Evolutionary conservation across 2,797 vertebrate species (phyloP).

Genomic region (Antennarius maculatus): DNA sequence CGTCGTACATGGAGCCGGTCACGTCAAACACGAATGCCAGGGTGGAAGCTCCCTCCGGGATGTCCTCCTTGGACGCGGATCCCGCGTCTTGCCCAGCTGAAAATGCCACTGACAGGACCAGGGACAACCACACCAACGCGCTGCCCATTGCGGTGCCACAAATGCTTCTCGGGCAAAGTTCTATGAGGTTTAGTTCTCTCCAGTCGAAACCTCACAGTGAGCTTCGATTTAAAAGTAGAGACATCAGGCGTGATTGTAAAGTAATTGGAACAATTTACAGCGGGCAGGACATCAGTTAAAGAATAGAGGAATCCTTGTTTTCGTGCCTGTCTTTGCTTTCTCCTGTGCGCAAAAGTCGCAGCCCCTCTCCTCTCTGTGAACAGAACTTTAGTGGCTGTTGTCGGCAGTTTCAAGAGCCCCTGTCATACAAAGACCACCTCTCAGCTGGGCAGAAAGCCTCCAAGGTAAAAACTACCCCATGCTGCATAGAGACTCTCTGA

Average conservation of each 20-base stretch:
- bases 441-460: slow-evolving; percentile 55
- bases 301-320: neutral
- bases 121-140: slow-evolving; percentile 54
- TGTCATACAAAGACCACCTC: slow-evolving; percentile 74
- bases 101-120: slow-evolving; percentile 68
- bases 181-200: slow-evolving; percentile 17
- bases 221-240: slow-evolving; percentile 40
- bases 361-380: slow-evolving; percentile 27
- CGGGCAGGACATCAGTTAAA: slow-evolving; percentile 10
- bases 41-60: slow-evolving; percentile 94
- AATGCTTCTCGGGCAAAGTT: slow-evolving; percentile 31
- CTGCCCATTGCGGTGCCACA: slow-evolving; percentile 68
- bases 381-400: slow-evolving; percentile 16
- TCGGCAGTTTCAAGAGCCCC: slow-evolving; percentile 60
- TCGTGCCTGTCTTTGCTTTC: slow-evolving; percentile 11
- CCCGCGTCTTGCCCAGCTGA: slow-evolving; percentile 69
- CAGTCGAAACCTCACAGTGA: slow-evolving; percentile 56
- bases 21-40: slow-evolving; percentile 98
- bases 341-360: slow-evolving; percentile 13
- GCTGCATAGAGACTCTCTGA: slow-evolving; percentile 57
- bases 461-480: slow-evolving; percentile 41
- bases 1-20: slow-evolving; percentile 98
- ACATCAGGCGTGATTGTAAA: slow-evolving; percentile 56
- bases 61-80: slow-evolving; percentile 68
- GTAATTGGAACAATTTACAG: slow-evolving; percentile 14